A percentile compares a stretch with the other conserved stretches of the same genome.
phyloP scores from a whole-genome alignment of 2,888 invertebrate genomes.

The Drosophila prostipennis region DNA sequence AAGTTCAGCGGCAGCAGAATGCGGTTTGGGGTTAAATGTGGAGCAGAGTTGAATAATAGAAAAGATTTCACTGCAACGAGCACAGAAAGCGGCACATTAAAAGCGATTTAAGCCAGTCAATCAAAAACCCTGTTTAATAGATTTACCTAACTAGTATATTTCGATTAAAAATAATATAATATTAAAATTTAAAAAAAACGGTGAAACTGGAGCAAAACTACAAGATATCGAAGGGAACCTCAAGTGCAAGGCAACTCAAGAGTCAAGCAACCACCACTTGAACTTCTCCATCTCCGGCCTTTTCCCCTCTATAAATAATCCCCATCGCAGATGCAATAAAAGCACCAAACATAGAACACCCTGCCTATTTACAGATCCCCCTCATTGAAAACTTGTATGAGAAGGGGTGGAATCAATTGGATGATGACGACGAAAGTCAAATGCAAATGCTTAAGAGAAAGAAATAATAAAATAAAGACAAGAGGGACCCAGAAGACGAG shows the following conservation, averaged over 20 bases:
- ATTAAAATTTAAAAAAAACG: too few relatives aligned
- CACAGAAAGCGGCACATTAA: not conserved
- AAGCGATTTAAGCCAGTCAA: constrained; percentile 13
- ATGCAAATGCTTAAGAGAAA: constrained; percentile 59
- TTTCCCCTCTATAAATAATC: constrained; percentile 23
- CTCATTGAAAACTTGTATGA: constrained; percentile 36
- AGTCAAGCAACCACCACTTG: constrained; percentile 74
- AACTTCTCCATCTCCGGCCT: constrained; percentile 44
- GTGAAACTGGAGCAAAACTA: too few relatives aligned
- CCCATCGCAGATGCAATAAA: constrained; percentile 16
- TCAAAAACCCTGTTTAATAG: constrained; percentile 4
- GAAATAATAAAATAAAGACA: constrained; percentile 15
- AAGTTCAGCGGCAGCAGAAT: constrained; percentile 39
- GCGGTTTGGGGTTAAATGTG: constrained; percentile 66
- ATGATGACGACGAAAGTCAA: constrained; percentile 60
- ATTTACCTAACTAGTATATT: not conserved
- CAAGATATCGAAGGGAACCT: constrained; percentile 10
- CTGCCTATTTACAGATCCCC: not conserved
- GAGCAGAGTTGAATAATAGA: constrained; percentile 53
- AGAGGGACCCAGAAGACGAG: constrained; percentile 16
- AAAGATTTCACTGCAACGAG: constrained; percentile 23
- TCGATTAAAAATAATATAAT: too few relatives aligned
- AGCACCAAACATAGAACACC: constrained; percentile 24
- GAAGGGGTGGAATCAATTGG: constrained; percentile 56
- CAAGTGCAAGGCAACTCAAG: constrained; percentile 64